Evolutionary conservation across 2,797 vertebrate genomes (phyloP), one percentile per base, ranked within the genome.

Genomic region (Epinephelus coioides): DNA sequence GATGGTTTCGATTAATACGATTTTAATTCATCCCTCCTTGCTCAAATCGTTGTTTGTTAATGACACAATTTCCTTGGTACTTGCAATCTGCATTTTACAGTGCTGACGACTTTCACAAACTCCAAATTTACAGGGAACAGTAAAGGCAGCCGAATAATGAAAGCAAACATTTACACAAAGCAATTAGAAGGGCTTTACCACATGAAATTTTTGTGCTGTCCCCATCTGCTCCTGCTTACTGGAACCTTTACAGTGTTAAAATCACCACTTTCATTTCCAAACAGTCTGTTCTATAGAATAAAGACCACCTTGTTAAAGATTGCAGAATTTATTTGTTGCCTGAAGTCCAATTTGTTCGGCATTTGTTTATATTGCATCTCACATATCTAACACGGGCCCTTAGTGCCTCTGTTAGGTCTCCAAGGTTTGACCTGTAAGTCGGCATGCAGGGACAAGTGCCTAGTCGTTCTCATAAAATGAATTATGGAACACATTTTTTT

Each of bases 171-270:
- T 91, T 90, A 85, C 76, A 50, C 73, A 56, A 66, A 71, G 78
- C 80, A 74, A 83, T 79, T 76, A 88, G 75, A 30, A 85, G 62
- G 49, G 46, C 51, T 86, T 79, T 63, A 86, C 75, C 76, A 64
- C 73, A 46, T 71, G 34, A 54, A 27, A 47, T 61, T 69, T 66
- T 34, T 23, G 73, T 49, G 38, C 51, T 76, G 84, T 81, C 75
- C 57, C 81, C 91, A 91, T 93, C 89, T 95, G 90, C 86, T 93
- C 84, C 81, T 87, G 84, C 82, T 91, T 92, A 92, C 81, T 69
- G 73, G 46, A 71, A 81, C 75, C 69, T 87, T 92, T 77, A 90
- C 74, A 46, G 64, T 76, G 85, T 81, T 76, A 78, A 85, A 79
- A 71, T 76, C 46, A 60, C 65, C 21, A 40, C 69, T 79, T 87